Conservation (phyloP, 1,140 invertebrate genomes). For the Drosophila ercepeae region DNA sequence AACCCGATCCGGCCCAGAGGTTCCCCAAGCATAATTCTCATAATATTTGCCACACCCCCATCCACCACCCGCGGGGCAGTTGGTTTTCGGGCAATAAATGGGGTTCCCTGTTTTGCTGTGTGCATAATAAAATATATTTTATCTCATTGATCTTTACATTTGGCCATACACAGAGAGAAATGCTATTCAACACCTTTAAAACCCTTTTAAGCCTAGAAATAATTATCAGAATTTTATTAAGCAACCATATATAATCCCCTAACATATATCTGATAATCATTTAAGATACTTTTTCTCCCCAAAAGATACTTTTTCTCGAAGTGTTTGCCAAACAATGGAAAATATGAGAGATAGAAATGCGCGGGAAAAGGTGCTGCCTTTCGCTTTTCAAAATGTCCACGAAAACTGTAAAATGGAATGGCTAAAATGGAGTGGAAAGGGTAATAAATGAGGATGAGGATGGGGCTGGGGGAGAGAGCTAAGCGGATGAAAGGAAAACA, state of each 20-base stretch:
- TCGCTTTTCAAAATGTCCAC: constrained; percentile 12
- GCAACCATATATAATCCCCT: no score
- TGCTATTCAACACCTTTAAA: no score
- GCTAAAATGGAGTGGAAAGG: background rate
- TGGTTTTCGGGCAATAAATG: constrained; percentile 22
- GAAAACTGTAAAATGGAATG: constrained; percentile 6
- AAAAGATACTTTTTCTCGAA: background rate
- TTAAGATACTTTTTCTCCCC: no score
- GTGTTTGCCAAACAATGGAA: constrained; percentile 4
- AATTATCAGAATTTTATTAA: no score
- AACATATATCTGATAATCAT: no score
- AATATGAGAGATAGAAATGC: background rate
- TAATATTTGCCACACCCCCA: constrained; percentile 23
- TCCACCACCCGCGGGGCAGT: background rate
- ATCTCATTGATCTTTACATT: constrained; percentile 58
- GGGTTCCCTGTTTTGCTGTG: constrained; percentile 33
- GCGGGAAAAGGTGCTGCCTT: constrained; percentile 2
- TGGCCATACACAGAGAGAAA: constrained; percentile 1
- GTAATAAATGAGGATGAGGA: background rate
- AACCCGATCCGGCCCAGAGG: background rate
- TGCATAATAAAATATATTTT: constrained; percentile 77
- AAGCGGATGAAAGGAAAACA: constrained; percentile 17
- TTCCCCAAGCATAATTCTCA: constrained; percentile 25
- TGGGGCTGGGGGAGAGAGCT: background rate
- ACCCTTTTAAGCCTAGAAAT: no score